Evolutionary conservation across 2,113 vertebrate genomes (phyloP), one percentile per base, ranked within the genome.

Genomic region (Ophiodon elongatus): DNA sequence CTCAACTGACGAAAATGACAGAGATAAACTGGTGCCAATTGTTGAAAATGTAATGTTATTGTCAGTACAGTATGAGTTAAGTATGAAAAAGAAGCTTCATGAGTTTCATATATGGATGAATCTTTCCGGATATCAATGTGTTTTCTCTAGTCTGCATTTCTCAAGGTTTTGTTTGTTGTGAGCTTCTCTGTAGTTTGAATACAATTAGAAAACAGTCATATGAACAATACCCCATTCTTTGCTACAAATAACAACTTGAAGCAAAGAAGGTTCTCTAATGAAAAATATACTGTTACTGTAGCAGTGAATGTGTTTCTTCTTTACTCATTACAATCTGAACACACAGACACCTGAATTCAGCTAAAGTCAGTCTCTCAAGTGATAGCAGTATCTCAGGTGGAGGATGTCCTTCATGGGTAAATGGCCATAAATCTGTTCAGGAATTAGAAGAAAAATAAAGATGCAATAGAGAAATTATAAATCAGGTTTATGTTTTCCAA

Each of bases 1-100:
- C 65, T 70, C 60, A 72, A 4, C 79, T 67, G 43, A 72, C 60
- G 68, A 79, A 83, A 90, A 79, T 80, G 71, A 65, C 80, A 82
- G 70, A 76, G 69, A 91, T 80, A 33, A 83, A 85, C 67, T 57
- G 47, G 79, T 69, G 76, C 27, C 56, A 68, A 64, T 59, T 72
- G 79, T 62, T 82, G 52, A 82, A 83, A 83, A 73, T 79, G 50
- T 63, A 80, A 75, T 73, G 27, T 50, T 63, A 81, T 73, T 72
- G 77, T 79, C 76, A 54, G 73, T 60, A 68, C 56, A 59, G 72
- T 70, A 15, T 21, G 52, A 81, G 31, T n/a, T 75, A 80, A 54
- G 81, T 52, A 54, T 82, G 39, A 75, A 73, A 83, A 47, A 76
- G 7, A 70, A 79, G 57, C 43, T 11, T 10, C 37, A 72, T 43